Evolutionary conservation across 2,797 vertebrate species (phyloP).

Genomic region (Phataginus tetradactyla): DNA sequence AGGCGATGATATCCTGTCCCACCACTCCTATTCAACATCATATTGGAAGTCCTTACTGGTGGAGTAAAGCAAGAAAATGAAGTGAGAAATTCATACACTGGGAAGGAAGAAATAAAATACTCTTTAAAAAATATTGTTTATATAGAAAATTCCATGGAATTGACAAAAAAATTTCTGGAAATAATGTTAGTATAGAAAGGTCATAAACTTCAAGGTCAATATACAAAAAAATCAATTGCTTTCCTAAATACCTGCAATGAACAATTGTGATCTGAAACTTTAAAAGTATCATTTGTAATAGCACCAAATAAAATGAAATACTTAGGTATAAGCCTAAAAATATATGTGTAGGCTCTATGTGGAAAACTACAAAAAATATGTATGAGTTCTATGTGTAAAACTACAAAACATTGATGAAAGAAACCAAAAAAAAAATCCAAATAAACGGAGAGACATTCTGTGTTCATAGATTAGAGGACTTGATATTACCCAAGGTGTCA

Average conservation of each 20-base stretch:
- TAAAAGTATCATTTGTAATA: not conserved
- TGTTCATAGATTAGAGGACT: not conserved
- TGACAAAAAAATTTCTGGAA: not conserved
- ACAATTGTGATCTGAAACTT: not conserved
- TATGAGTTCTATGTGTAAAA: not conserved
- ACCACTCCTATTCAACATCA: not conserved
- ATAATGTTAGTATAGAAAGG: not conserved
- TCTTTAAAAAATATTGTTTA: not conserved
- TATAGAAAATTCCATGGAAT: not conserved
- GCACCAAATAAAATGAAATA: not conserved
- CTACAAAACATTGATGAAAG: not conserved
- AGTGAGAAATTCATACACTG: not conserved
- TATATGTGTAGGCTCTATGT: not conserved
- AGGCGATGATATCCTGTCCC: not conserved
- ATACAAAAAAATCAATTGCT: not conserved
- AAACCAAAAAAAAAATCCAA: not conserved
- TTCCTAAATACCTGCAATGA: not conserved
- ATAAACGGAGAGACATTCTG: not conserved
- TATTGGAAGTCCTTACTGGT: not conserved
- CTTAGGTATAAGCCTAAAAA: not conserved
- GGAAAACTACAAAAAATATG: not conserved
- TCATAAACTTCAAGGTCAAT: not conserved
- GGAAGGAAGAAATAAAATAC: not conserved
- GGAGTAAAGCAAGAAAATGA: not conserved
- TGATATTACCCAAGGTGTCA: not conserved